Base-by-base conservation (phyloP, 2,888 invertebrate genomes). In the Entomobrya proxima region DNA sequence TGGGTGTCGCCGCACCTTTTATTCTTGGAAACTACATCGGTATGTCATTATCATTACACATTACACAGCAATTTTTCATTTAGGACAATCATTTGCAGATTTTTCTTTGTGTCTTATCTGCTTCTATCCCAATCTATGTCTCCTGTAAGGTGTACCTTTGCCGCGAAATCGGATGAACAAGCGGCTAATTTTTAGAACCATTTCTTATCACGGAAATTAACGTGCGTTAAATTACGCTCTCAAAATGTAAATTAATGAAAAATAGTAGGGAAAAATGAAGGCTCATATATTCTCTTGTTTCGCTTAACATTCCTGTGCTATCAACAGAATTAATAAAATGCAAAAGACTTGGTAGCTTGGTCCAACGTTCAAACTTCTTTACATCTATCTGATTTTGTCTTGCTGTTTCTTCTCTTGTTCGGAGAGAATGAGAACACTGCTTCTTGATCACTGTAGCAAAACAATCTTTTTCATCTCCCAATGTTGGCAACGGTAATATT, bases 71-170 rank as follows among this genome's bases (percentile, higher is more conserved):
- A 64, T 79, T 79, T 79, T 79, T 79, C 79, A 67, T 69, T 35
- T 37, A 44, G 35, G 69, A 79, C 69, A 79, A 52, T 79, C 50
- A 64, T 52, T 78, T 35, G 64, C 78, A 78, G 67, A 78, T 78
- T 47, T 37, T 64, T 78, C 64, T 47, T 30, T 44, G n/a, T n/a
- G n/a, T n/a, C n/a, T n/a, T n/a, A n/a, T n/a, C n/a, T n/a, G n/a
- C n/a, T 18, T 30, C n/a, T 35, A n/a, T 50, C 15, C 47, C 40
- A 58, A 58, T 50, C 6, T 37, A 37, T n/a, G n/a, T n/a, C 1
- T 64, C 7, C 37, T 18, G 18, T 21, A 1, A 37, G 18, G 13
- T 21, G 37, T 64, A 2, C 21, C 7, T 64, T 37, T 37, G n/a
- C n/a, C n/a, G n/a, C n/a, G n/a, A n/a, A n/a, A n/a, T 27, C 47